Percentiles rank a stretch among this genome's conserved stretches.
These are phyloP conservation scores for Pachypeltis micranthus DNA, from an alignment of 1,140 invertebrate genomes.

Conservation along the genomic window DNA sequence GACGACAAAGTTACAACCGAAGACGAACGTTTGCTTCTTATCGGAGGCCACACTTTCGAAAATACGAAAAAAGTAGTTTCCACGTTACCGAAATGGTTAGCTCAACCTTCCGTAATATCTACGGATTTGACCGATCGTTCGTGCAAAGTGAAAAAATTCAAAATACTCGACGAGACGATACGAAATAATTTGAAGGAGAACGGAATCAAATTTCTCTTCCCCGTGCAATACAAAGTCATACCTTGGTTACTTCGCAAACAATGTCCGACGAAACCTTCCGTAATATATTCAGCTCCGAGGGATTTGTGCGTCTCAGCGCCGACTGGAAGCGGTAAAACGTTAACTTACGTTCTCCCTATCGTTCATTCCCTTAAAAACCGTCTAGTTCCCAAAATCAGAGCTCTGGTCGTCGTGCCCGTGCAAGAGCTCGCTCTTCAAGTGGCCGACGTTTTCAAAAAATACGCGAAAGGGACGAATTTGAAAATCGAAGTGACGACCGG, in stretches of 20 bases:
- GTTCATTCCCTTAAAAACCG: constrained; percentile 50
- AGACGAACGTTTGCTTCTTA: not conserved
- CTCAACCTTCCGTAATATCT: constrained; percentile 62
- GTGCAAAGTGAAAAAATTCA: constrained; percentile 44
- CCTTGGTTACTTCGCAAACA: constrained; percentile 56
- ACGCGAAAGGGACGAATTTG: constrained; percentile 55
- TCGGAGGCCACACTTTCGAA: constrained; percentile 20
- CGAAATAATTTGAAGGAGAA: constrained; percentile 53
- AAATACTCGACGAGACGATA: constrained; percentile 47
- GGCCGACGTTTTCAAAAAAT: constrained; percentile 65
- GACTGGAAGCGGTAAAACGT: constrained; percentile 95
- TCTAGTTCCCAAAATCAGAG: constrained; percentile 51
- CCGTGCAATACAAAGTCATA: constrained; percentile 70
- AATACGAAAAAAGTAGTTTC: constrained; percentile 29
- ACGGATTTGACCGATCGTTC: constrained; percentile 51
- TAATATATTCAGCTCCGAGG: constrained; percentile 45
- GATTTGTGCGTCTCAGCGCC: constrained; percentile 96
- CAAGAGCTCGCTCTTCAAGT: constrained; percentile 85
- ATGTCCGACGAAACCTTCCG: constrained; percentile 33
- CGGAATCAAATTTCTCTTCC: constrained; percentile 68
- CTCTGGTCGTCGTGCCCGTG: constrained; percentile 81
- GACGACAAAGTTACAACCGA: not conserved
- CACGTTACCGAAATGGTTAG: constrained; percentile 68
- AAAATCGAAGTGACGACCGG: constrained; percentile 55
- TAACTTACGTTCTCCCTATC: constrained; percentile 87